Evolutionary conservation across 1,140 invertebrate genomes (phyloP), one percentile per base, ranked within the genome.

Genomic region (Aphidius gifuensis): DNA sequence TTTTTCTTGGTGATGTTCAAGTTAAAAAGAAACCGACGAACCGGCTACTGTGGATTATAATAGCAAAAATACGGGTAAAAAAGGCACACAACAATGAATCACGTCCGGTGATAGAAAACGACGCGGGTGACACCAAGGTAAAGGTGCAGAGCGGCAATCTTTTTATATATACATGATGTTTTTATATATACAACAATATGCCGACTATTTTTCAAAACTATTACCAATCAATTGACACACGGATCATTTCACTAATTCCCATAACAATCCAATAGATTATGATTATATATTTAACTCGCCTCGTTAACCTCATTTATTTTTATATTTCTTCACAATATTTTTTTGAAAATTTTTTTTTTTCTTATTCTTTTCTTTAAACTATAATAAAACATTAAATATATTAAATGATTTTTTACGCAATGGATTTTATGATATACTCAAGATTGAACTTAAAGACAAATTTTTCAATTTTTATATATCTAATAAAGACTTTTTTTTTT

Each of bases 221-320:
- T 76, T 75, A 78, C 71, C 76, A 78, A 80, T 78, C 80, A 80
- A 81, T 80, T 80, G 77, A 67, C 32, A 67, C 65, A 74, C 65
- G 78, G 70, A 76, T 81, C 79, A 75, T 80, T 81, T 78, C 76
- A 78, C 78, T 79, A 78, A 79, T 80, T 72, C 77, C 69, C 68
- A 69, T 79, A 80, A 81, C 77, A 80, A 77, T 77, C 75, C 76
- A 80, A 80, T 80, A 76, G 78, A 81, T 80, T 81, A 80, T 74
- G 75, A 79, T 80, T 80, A 80, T 81, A 69, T 79, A 69, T 78
- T 79, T 78, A 79, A 71, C 74, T 65, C 75, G 75, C 69, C 72
- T 80, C 73, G 74, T 78, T 80, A 76, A 73, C 21, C 48, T 44
- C 56, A 44, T 38, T 53, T 47, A 16, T 42, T 58, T 45, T 55